These are phyloP conservation scores for Clangula hyemalis DNA, from an alignment of 2,797 vertebrate genomes.

Conservation along the genomic window DNA sequence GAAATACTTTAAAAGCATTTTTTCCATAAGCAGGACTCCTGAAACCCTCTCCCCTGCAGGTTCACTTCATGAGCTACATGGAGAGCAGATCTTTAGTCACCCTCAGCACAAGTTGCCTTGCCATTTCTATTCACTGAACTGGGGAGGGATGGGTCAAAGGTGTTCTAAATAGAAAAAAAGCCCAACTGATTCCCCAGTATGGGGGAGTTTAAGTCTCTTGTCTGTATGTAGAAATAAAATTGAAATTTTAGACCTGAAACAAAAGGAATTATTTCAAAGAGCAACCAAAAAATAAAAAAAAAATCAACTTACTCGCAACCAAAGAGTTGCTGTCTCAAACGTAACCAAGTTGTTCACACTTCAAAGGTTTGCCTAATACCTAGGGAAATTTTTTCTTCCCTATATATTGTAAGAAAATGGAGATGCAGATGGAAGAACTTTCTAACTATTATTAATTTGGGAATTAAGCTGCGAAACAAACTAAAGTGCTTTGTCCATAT, in stretches of 20 bases:
- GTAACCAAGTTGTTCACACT: neutral
- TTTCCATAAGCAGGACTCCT: neutral
- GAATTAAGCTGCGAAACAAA: neutral
- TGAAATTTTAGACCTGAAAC: conserved; percentile 20
- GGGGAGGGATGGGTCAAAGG: conserved; percentile 1
- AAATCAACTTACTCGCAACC: neutral
- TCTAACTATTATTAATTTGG: neutral
- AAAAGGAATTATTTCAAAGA: conserved; percentile 22
- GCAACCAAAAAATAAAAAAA: neutral
- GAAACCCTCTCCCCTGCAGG: conserved; percentile 15
- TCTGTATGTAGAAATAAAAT: neutral
- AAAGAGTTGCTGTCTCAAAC: neutral
- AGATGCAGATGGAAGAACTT: neutral
- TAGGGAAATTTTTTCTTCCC: neutral
- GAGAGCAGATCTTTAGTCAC: conserved; percentile 5
- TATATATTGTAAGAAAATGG: neutral
- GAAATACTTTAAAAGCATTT: conserved; percentile 26
- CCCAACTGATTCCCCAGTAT: neutral
- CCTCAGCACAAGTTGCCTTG: neutral
- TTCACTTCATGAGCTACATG: conserved; percentile 5
- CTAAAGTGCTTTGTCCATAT: neutral
- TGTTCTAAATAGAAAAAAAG: conserved; percentile 26
- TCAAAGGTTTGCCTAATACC: neutral
- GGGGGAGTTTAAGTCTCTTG: neutral
- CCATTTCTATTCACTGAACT: neutral